Conservation (phyloP, 2,888 invertebrate genomes). For the Fragum whitleyi region DNA sequence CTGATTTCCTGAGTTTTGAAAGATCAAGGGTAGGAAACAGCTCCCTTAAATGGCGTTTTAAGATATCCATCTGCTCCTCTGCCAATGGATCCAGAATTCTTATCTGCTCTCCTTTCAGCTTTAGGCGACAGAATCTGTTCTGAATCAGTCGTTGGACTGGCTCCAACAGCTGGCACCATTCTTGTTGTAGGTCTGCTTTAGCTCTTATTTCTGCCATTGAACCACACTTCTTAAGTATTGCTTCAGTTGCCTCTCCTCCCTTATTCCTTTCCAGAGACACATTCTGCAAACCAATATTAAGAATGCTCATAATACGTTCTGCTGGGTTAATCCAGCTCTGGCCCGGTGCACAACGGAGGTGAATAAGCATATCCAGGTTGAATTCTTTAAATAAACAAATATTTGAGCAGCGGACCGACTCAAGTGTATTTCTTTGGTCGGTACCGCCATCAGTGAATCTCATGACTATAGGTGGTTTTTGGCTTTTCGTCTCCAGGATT, state of each 20-base stretch:
- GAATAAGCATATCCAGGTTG: slow-evolving; percentile 44
- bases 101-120: slow-evolving; percentile 2
- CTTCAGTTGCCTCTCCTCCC: not conserved
- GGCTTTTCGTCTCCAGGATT: slow-evolving; percentile 1
- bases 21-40: slow-evolving; percentile 23
- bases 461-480: not conserved
- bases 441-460: not conserved
- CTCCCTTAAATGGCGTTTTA: slow-evolving; percentile 22
- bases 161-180: not conserved
- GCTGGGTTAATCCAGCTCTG: slow-evolving; percentile 51
- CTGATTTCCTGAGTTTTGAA: not conserved
- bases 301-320: too few relatives aligned
- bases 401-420: slow-evolving; percentile 30
- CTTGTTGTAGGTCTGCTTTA: not conserved
- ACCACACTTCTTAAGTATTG: slow-evolving; percentile 8
- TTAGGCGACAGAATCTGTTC: slow-evolving; percentile 2
- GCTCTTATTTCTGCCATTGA: slow-evolving; percentile 8
- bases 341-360: slow-evolving; percentile 44
- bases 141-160: not conserved
- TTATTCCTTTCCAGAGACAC: slow-evolving; percentile 6
- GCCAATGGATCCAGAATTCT: not conserved
- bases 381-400: slow-evolving; percentile 41
- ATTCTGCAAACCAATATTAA: slow-evolving; percentile 45
- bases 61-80: slow-evolving; percentile 6
- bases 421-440: not conserved